A percentile compares a stretch with the other conserved stretches of the same genome.
phyloP scores from a whole-genome alignment of 1,140 invertebrate species.

The Forficula auricularia region DNA sequence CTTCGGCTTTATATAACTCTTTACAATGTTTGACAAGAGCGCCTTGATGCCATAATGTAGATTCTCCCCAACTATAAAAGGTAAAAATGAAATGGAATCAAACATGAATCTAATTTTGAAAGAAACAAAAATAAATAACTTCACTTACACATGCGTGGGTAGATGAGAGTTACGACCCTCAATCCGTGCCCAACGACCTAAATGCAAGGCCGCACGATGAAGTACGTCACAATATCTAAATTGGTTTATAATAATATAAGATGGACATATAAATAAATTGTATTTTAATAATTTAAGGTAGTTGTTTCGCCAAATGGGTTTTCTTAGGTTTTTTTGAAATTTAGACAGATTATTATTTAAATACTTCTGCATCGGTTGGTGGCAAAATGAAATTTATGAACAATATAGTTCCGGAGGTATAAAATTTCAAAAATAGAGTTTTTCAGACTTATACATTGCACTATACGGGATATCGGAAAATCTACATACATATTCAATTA shows the following conservation, averaged over 20 bases:
- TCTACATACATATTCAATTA: too few species aligned
- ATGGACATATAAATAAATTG: slow-evolving; percentile 1
- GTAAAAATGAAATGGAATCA: slow-evolving; percentile 4
- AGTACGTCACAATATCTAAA: slow-evolving; percentile 66
- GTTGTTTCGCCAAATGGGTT: too few species aligned
- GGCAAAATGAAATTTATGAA: too few species aligned
- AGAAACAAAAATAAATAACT: too few species aligned
- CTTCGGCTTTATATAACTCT: slow-evolving; percentile 61
- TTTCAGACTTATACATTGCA: too few species aligned
- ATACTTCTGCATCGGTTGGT: too few species aligned
- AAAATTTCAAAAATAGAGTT: too few species aligned
- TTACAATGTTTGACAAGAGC: slow-evolving; percentile 61
- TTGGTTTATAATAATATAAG: slow-evolving; percentile 13
- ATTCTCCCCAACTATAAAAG: slow-evolving; percentile 46
- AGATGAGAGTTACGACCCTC: slow-evolving; percentile 42
- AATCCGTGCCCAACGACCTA: slow-evolving; percentile 68
- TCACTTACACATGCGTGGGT: slow-evolving; percentile 36
- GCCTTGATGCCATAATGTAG: slow-evolving; percentile 55
- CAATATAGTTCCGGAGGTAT: too few species aligned
- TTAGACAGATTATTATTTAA: too few species aligned
- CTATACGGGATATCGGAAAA: too few species aligned
- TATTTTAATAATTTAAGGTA: too few species aligned
- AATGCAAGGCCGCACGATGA: slow-evolving; percentile 72
- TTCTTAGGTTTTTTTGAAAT: too few species aligned
- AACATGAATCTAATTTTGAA: slow-evolving; percentile 2